Base-by-base conservation (phyloP, 2,888 invertebrate genomes). In the Azorinus chamasolen region DNA sequence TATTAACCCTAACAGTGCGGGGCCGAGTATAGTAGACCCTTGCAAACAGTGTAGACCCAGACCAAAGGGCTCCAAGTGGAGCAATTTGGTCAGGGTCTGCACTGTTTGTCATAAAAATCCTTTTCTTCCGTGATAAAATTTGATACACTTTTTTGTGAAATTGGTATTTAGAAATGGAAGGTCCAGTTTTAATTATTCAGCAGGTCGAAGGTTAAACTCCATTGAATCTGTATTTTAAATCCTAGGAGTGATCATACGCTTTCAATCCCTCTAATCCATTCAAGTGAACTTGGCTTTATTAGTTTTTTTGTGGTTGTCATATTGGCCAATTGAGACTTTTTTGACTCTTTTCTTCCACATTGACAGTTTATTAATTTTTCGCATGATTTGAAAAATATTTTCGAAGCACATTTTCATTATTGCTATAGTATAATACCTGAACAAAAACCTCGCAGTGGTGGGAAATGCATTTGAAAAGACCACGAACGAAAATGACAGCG, bases 301-400 rank as follows among this genome's bases (percentile, higher is more conserved):
- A 53, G 32, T n/a, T 32, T 32, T 32, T 53, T 53, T 53, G 53
- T 25, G 53, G 27, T n/a, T 25, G 25, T 53, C 53, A 27, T 12
- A 53, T 53, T 25, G 24, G 53, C 53, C 53, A 27, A 53, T 25
- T 53, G 27, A 53, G n/a, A 25, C 27, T 53, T 25, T 25, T 53
- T 16, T 53, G n/a, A 25, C 32, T 27, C 32, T 24, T 25, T 25
- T 24, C 53, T 32, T 32, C 10, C 32, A 32, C 4, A 27, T 53
- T 53, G 53, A 53, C 53, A 53, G 53, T 53, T 53, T 53, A 53
- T 53, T 53, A 53, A 53, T 53, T 25, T 53, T 53, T 53, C 53
- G 27, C 53, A 53, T 53, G 53, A 53, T 25, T 53, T 53, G 32
- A 10, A 32, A 32, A 32, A 32, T 32, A 32, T 32, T 32, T 32